phyloP scores from a whole-genome alignment of 1,140 invertebrate genomes.

The Zaprionus capensis region DNA sequence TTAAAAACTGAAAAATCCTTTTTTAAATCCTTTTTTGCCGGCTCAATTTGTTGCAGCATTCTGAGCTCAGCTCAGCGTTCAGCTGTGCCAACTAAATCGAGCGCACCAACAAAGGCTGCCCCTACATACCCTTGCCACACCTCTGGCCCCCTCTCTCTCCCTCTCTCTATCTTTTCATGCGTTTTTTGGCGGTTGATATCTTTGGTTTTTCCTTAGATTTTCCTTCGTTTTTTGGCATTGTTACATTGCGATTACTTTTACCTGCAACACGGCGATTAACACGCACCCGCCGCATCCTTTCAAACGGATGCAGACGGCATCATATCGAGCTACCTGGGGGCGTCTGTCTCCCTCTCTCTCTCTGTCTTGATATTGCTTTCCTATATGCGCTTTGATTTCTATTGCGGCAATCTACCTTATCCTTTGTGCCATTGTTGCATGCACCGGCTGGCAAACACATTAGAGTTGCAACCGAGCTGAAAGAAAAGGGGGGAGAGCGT shows the following conservation, averaged over 20 bases:
- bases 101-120: constrained; percentile 30
- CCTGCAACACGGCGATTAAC: constrained; percentile 61
- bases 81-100: constrained; percentile 58
- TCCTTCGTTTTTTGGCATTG: constrained; percentile 35
- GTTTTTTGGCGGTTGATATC: constrained; percentile 44
- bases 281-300: constrained; percentile 47
- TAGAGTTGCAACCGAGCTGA: constrained; percentile 42
- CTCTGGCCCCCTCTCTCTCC: not conserved
- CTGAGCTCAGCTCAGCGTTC: constrained; percentile 32
- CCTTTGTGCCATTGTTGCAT: constrained; percentile 57
- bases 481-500: constrained; percentile 15
- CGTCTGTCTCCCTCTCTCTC: not conserved
- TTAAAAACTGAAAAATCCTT: constrained; percentile 17
- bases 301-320: constrained; percentile 4
- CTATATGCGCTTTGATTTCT: constrained; percentile 58
- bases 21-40: constrained; percentile 60
- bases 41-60: constrained; percentile 51
- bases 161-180: not conserved
- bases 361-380: constrained; percentile 46
- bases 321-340: constrained; percentile 2
- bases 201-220: constrained; percentile 2
- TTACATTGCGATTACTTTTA: constrained; percentile 59
- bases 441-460: constrained; percentile 59
- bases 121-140: not conserved
- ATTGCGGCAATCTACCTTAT: constrained; percentile 53